Percentiles rank a stretch among this genome's conserved stretches.
phyloP scores from a whole-genome alignment of 1,140 invertebrate species.

The Drosophila paulistorum region DNA sequence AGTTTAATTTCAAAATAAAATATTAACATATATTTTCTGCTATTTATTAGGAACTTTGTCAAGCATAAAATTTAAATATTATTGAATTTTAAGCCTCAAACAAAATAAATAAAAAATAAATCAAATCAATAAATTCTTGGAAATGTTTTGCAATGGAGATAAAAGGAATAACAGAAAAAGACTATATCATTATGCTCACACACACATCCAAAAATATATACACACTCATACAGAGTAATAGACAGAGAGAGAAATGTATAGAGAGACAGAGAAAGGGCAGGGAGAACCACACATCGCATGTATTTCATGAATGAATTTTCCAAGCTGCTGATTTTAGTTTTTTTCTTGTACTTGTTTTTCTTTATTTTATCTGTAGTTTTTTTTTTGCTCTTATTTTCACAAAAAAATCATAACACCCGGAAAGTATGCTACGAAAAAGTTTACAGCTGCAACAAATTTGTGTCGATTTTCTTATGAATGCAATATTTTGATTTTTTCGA shows the following conservation, averaged over 20 bases:
- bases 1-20: no score
- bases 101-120: neutral
- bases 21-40: no score
- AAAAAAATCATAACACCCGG: neutral
- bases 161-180: neutral
- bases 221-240: neutral
- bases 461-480: neutral
- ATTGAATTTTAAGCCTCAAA: neutral
- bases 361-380: neutral
- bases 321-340: slow-evolving; percentile 28
- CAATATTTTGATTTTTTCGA: neutral
- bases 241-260: neutral
- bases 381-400: neutral
- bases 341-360: neutral
- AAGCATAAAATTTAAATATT: no score
- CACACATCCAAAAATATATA: neutral
- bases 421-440: slow-evolving; percentile 3
- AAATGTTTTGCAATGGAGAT: slow-evolving; percentile 4
- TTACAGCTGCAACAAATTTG: neutral
- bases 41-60: no score
- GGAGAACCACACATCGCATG: slow-evolving; percentile 11
- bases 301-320: slow-evolving; percentile 39
- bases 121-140: neutral
- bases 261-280: neutral
- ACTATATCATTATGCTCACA: neutral